phyloP scores from a whole-genome alignment of 2,797 vertebrate genomes.

The Schizothorax lantsangensis region DNA sequence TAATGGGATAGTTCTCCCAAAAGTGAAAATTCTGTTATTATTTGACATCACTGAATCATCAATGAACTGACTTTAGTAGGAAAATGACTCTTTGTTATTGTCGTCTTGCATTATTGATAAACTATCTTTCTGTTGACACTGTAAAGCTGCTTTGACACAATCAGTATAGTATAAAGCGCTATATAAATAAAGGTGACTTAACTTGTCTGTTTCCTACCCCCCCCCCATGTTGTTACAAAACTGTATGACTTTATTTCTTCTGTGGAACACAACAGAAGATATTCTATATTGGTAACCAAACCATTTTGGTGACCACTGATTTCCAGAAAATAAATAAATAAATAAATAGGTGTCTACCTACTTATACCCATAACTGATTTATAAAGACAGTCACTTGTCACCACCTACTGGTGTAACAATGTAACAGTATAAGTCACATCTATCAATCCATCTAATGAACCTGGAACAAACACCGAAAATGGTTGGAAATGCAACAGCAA shows the following conservation, averaged over 20 bases:
- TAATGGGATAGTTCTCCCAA: neutral
- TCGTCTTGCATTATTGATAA: neutral
- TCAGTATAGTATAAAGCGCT: too few relatives aligned
- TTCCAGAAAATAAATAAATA: too few relatives aligned
- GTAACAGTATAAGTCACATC: neutral
- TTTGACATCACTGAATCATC: neutral
- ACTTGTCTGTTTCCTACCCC: neutral
- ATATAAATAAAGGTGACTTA: neutral
- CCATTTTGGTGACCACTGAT: neutral
- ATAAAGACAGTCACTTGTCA: neutral
- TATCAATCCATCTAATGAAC: neutral
- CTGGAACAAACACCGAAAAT: neutral
- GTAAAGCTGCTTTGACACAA: neutral
- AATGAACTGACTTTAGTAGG: neutral
- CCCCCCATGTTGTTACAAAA: neutral
- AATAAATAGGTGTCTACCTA: neutral
- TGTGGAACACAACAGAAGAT: neutral
- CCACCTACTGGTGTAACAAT: slow-evolving; percentile 5
- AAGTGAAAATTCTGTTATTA: neutral
- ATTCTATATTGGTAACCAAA: neutral
- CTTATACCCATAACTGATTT: neutral
- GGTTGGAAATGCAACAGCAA: neutral
- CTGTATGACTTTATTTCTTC: neutral
- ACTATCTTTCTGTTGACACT: neutral
- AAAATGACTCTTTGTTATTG: neutral